Conservation (phyloP, 2,888 invertebrate genomes). For the Himalopsyche tibetana region DNA sequence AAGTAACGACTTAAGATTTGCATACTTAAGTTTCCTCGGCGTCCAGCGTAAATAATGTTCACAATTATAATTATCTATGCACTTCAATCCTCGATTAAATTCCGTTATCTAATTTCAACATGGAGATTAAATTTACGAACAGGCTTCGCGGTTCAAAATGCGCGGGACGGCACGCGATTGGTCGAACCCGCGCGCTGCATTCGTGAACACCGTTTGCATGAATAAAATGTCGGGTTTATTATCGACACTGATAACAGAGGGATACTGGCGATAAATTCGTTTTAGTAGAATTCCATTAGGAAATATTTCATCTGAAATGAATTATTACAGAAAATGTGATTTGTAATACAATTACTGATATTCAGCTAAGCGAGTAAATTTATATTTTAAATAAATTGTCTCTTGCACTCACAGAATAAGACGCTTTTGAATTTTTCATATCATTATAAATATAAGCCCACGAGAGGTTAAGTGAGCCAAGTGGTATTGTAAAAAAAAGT, state of each 20-base stretch:
- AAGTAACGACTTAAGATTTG: constrained; percentile 50
- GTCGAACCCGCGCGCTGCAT: constrained; percentile 1
- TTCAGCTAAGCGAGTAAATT: too few species aligned
- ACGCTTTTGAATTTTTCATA: too few species aligned
- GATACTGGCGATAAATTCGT: not conserved
- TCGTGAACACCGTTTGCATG: constrained; percentile 11
- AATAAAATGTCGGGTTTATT: constrained; percentile 30
- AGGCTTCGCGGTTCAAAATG: constrained; percentile 23
- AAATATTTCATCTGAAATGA: not conserved
- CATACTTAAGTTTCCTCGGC: constrained; percentile 46
- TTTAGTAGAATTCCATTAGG: not conserved
- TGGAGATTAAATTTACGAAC: constrained; percentile 37
- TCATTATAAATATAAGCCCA: too few species aligned
- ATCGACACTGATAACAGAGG: not conserved
- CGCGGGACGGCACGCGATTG: constrained; percentile 36
- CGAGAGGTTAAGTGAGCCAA: too few species aligned
- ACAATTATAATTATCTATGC: constrained; percentile 56
- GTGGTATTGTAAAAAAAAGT: too few species aligned
- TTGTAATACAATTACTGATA: not conserved
- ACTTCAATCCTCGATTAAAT: constrained; percentile 48
- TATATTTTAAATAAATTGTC: too few species aligned
- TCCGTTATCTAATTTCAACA: constrained; percentile 44
- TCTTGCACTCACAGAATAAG: too few species aligned
- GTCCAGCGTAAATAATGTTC: constrained; percentile 37
- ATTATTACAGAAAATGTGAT: not conserved